Evolutionary conservation across 2,797 vertebrate genomes (phyloP).

Genomic region (Momotus momota): DNA sequence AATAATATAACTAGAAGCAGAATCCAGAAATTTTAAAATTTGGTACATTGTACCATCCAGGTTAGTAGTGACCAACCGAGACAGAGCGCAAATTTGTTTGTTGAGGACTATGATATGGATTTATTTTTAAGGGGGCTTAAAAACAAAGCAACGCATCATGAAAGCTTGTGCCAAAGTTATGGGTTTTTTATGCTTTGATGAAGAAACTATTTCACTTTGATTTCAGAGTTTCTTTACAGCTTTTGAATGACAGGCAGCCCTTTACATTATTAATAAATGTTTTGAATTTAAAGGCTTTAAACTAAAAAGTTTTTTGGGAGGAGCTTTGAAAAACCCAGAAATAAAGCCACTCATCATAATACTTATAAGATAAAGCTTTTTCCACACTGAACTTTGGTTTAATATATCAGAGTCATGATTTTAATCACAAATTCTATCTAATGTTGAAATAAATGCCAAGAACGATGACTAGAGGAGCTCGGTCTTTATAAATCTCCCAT

Average conservation of each 20-base stretch:
- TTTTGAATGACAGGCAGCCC: conserved; percentile 36
- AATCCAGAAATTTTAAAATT: background rate
- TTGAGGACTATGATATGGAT: background rate
- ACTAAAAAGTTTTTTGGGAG: conserved; percentile 50
- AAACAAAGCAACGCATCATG: background rate
- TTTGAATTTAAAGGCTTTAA: conserved; percentile 65
- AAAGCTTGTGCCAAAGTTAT: background rate
- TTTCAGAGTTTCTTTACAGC: conserved; percentile 40
- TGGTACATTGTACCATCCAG: background rate
- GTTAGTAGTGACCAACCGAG: background rate
- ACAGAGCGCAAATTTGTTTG: background rate
- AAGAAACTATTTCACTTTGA: conserved; percentile 57
- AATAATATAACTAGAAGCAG: background rate
- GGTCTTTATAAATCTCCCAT: background rate
- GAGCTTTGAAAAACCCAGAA: conserved; percentile 53
- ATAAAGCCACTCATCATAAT: conserved; percentile 10
- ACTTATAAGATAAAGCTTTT: background rate
- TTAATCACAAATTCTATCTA: conserved; percentile 53
- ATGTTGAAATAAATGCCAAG: background rate
- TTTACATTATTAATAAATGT: conserved; percentile 78
- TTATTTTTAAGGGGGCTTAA: background rate
- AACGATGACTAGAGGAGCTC: background rate
- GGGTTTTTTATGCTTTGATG: conserved; percentile 17
- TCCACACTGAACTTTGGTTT: conserved; percentile 20
- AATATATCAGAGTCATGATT: background rate